phyloP scores from a whole-genome alignment of 2,888 invertebrate species.

The Diarsia dahlii region DNA sequence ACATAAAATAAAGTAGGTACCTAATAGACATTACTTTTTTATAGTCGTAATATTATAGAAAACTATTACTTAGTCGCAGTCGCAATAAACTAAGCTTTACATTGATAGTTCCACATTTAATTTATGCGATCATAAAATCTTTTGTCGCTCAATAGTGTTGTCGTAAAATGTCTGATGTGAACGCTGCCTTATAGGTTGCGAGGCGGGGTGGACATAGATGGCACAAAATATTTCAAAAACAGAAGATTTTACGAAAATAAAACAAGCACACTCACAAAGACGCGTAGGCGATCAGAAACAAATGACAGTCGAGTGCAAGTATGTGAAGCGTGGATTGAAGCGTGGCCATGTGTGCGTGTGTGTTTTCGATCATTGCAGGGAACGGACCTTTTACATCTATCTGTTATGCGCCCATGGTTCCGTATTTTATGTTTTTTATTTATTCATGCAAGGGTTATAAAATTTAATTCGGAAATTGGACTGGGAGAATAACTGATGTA shows the following conservation, averaged over 20 bases:
- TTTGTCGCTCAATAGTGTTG: constrained; percentile 71
- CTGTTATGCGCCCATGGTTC: constrained; percentile 14
- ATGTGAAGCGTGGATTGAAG: too few species aligned
- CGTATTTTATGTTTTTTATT: constrained; percentile 61
- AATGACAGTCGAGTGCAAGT: not conserved
- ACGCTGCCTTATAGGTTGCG: constrained; percentile 45
- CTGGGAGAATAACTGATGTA: constrained; percentile 47
- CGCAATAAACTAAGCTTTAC: constrained; percentile 42
- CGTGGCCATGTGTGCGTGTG: not conserved
- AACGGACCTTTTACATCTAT: not conserved
- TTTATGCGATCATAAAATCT: constrained; percentile 76
- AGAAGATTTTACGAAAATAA: not conserved
- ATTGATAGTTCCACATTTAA: constrained; percentile 71
- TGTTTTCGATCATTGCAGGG: not conserved
- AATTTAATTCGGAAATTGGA: constrained; percentile 65
- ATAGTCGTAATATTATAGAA: constrained; percentile 41
- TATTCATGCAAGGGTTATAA: constrained; percentile 64
- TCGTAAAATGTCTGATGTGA: constrained; percentile 69
- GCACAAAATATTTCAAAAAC: not conserved
- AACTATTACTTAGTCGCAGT: constrained; percentile 54
- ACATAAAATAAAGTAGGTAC: constrained; percentile 27
- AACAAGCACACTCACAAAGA: not conserved
- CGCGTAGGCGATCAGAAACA: not conserved
- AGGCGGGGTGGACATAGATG: constrained; percentile 36
- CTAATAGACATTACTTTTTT: constrained; percentile 22